These are phyloP conservation scores for Trachemys scripta DNA, from an alignment of 2,113 vertebrate species.

Conservation along the genomic window DNA sequence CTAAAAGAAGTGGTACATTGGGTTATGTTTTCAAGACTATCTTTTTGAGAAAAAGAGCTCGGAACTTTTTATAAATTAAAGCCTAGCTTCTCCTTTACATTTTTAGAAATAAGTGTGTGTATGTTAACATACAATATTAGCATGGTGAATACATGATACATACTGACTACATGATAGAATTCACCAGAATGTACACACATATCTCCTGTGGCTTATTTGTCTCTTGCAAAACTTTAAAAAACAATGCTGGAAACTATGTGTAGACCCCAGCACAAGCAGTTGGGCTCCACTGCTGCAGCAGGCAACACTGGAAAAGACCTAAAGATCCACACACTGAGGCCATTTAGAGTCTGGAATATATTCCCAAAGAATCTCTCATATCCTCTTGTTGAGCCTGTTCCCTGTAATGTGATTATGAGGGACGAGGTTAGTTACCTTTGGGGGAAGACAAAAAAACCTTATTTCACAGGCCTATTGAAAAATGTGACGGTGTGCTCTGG, in stretches of 20 bases:
- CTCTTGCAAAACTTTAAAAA: constrained; percentile 36
- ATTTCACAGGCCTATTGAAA: constrained; percentile 18
- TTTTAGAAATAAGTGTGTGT: background rate
- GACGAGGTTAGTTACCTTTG: background rate
- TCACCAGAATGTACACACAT: constrained; percentile 35
- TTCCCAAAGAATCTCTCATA: constrained; percentile 20
- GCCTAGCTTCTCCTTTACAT: background rate
- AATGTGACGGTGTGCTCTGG: background rate
- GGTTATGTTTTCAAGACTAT: background rate
- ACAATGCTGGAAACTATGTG: constrained; percentile 13
- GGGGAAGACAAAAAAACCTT: background rate
- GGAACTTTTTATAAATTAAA: background rate
- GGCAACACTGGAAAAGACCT: background rate
- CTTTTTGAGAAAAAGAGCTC: background rate
- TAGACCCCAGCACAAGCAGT: constrained; percentile 31
- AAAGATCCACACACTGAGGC: background rate
- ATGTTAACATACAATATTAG: constrained; percentile 23
- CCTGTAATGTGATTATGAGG: constrained; percentile 12
- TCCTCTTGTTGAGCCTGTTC: constrained; percentile 33
- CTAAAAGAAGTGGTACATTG: background rate
- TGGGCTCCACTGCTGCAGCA: constrained; percentile 6
- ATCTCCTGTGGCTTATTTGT: constrained; percentile 51
- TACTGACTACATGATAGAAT: constrained; percentile 34
- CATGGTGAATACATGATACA: constrained; percentile 1
- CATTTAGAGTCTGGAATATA: constrained; percentile 28